Conservation (phyloP, 2,797 vertebrate species). For the Brachyalestes nurse region DNA sequence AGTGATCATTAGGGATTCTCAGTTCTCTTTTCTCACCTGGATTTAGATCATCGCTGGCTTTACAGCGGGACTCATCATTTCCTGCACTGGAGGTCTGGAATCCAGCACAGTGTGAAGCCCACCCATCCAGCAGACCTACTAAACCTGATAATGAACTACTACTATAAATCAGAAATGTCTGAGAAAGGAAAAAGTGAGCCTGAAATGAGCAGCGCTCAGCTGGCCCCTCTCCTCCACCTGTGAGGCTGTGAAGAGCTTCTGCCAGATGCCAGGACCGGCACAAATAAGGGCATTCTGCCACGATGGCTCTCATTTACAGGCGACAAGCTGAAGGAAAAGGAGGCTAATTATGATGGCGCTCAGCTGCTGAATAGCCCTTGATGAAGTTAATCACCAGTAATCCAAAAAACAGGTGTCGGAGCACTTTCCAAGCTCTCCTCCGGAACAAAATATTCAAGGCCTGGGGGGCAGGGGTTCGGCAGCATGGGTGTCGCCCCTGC, state of each 20-base stretch:
- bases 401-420: conserved; percentile 81
- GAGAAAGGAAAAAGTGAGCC: not conserved
- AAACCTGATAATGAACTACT: not conserved
- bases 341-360: conserved; percentile 83
- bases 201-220: not conserved
- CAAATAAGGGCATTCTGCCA: conserved; percentile 78
- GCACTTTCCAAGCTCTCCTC: conserved; percentile 69
- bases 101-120: too few species aligned
- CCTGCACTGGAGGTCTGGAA: too few species aligned
- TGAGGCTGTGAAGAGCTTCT: conserved; percentile 22
- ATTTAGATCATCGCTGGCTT: too few species aligned
- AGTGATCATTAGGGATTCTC: too few species aligned
- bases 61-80: too few species aligned
- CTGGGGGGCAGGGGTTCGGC: conserved; percentile 50
- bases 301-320: conserved; percentile 82
- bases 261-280: conserved; percentile 69
- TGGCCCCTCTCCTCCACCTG: conserved; percentile 22
- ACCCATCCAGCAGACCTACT: not conserved
- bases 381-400: conserved; percentile 83
- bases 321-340: conserved; percentile 80
- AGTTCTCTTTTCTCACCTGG: too few species aligned
- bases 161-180: not conserved
- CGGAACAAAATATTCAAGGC: conserved; percentile 71
- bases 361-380: conserved; percentile 83
- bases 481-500: conserved; percentile 21